phyloP scores from a whole-genome alignment of 2,797 vertebrate genomes.

The Pseudomugil gertrudae region DNA sequence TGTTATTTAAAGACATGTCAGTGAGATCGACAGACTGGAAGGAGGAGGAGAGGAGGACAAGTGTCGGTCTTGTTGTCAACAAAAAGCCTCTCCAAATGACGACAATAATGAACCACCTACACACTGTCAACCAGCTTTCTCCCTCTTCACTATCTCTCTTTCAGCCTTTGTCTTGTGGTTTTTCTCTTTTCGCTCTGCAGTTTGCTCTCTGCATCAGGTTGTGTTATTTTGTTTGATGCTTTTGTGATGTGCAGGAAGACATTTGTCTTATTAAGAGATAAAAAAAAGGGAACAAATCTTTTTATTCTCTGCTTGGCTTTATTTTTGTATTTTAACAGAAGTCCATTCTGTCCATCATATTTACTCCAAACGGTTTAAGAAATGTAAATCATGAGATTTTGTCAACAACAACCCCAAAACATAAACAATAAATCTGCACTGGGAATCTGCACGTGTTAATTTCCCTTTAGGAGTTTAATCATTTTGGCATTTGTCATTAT shows the following conservation, averaged over 20 bases:
- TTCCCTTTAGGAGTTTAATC: too few species aligned
- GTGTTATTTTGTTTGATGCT: slow-evolving; percentile 25
- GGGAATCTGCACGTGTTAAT: neutral
- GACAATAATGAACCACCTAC: slow-evolving; percentile 76
- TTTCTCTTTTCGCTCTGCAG: neutral
- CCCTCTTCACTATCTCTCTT: slow-evolving; percentile 49
- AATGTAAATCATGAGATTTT: slow-evolving; percentile 2
- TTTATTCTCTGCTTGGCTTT: slow-evolving; percentile 38
- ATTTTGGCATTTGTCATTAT: too few species aligned
- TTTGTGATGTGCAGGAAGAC: slow-evolving; percentile 23
- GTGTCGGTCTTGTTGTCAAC: slow-evolving; percentile 74
- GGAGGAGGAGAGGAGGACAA: slow-evolving; percentile 64
- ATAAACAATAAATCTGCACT: neutral
- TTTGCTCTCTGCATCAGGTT: slow-evolving; percentile 39
- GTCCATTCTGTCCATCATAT: slow-evolving; percentile 25
- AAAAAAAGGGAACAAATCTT: slow-evolving; percentile 52
- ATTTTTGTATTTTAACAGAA: slow-evolving; percentile 12
- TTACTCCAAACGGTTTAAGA: neutral
- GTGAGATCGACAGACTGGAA: slow-evolving; percentile 59
- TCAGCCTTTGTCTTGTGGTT: slow-evolving; percentile 35
- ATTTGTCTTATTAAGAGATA: slow-evolving; percentile 20
- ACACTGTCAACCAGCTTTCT: slow-evolving; percentile 64
- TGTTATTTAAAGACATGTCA: slow-evolving; percentile 74
- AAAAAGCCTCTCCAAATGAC: slow-evolving; percentile 70
- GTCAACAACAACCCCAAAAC: neutral